Conservation (phyloP, 2,113 vertebrate genomes). For the Spilogale gracilis region DNA sequence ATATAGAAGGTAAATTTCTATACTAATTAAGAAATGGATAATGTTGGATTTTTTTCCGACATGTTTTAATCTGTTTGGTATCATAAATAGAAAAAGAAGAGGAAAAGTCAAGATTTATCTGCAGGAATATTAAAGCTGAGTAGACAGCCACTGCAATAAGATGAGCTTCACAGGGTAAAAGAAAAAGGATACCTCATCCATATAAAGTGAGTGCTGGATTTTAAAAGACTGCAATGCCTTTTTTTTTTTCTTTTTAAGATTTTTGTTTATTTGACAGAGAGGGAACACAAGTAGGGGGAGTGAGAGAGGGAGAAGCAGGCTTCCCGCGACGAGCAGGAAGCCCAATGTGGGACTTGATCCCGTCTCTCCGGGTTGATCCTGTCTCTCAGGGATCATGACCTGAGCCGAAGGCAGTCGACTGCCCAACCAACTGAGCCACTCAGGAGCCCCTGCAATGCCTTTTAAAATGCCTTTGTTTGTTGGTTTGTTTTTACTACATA, state of each 20-base stretch:
- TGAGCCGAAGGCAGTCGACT: too few relatives aligned
- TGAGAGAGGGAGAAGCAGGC: too few relatives aligned
- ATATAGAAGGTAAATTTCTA: slow-evolving; percentile 26
- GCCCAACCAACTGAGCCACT: too few relatives aligned
- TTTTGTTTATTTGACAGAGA: too few relatives aligned
- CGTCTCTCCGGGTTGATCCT: too few relatives aligned
- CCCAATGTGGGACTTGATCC: too few relatives aligned
- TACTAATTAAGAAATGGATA: neutral
- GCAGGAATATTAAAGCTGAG: slow-evolving; percentile 1
- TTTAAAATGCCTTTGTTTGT: neutral
- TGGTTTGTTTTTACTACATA: neutral
- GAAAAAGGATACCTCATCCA: neutral
- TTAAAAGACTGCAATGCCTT: neutral
- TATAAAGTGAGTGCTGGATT: neutral
- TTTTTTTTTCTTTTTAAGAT: neutral
- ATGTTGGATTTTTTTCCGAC: neutral
- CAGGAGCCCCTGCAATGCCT: neutral
- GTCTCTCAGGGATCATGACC: too few relatives aligned
- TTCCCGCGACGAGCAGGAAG: too few relatives aligned
- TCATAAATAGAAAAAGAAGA: slow-evolving; percentile 8
- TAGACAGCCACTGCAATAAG: neutral
- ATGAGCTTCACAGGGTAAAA: neutral
- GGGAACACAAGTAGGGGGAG: too few relatives aligned
- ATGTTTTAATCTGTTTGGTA: slow-evolving; percentile 56
- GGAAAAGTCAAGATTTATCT: slow-evolving; percentile 40